Percentiles rank a stretch among this genome's conserved stretches.
Evolutionary conservation across 2,888 invertebrate genomes (phyloP).

Genomic region (Galerucella pusilla): DNA sequence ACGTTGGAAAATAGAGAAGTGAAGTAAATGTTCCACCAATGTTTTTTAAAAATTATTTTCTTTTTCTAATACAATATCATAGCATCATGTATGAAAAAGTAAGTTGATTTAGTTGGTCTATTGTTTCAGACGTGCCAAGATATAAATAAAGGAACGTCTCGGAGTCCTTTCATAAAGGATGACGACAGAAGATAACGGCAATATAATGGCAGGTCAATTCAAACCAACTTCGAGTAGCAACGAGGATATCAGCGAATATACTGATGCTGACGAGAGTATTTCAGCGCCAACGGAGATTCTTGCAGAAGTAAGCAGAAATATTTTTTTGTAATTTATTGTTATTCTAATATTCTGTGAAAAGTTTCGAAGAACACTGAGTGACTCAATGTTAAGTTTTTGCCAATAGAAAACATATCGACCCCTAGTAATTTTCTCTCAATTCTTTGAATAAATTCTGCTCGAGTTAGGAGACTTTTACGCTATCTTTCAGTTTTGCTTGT

Average conservation of each 20-base stretch:
- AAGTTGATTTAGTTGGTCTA: not conserved
- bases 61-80: too few relatives aligned
- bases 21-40: too few relatives aligned
- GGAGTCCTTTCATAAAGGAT: conserved; percentile 43
- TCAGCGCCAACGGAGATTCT: conserved; percentile 82
- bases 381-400: too few relatives aligned
- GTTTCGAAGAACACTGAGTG: too few relatives aligned
- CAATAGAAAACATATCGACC: too few relatives aligned
- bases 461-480: too few relatives aligned
- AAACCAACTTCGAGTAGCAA: conserved; percentile 68
- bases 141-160: not conserved
- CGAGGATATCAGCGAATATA: conserved; percentile 77
- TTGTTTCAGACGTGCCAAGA: conserved; percentile 32
- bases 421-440: too few relatives aligned
- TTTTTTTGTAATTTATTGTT: not conserved
- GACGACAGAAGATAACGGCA: conserved; percentile 65
- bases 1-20: too few relatives aligned
- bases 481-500: too few relatives aligned
- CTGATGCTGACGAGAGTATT: conserved; percentile 77
- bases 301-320: conserved; percentile 71
- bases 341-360: not conserved
- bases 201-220: conserved; percentile 55
- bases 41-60: too few relatives aligned
- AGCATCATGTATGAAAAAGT: not conserved
- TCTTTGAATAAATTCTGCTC: too few relatives aligned